Percentiles rank a stretch among this genome's conserved stretches.
Evolutionary conservation across 2,113 vertebrate genomes (phyloP).

Genomic region (Stomatorhinus ivindoensis): DNA sequence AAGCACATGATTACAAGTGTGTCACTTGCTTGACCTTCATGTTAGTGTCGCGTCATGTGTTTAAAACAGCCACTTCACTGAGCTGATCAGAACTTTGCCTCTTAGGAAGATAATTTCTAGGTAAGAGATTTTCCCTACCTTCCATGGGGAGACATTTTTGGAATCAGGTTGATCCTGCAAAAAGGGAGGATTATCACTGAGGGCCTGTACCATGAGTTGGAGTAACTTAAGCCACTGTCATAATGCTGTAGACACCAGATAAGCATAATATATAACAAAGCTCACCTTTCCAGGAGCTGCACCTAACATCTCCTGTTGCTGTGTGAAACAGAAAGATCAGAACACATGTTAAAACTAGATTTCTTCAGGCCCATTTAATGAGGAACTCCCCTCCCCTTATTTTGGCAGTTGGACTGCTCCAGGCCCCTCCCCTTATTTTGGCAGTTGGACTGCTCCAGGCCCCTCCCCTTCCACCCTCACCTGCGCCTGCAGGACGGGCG

Average conservation of each 20-base stretch:
- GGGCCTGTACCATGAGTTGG: background rate
- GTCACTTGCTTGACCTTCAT: background rate
- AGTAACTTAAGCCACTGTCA: background rate
- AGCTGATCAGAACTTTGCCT: background rate
- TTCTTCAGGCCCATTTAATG: background rate
- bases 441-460: background rate
- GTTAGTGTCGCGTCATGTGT: background rate
- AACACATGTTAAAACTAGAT: background rate
- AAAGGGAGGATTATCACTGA: constrained; percentile 15
- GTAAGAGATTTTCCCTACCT: constrained; percentile 61
- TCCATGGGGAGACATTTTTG: constrained; percentile 91
- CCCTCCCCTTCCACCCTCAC: constrained; percentile 41
- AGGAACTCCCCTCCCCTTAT: background rate
- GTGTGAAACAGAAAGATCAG: constrained; percentile 16
- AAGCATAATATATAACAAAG: constrained; percentile 7
- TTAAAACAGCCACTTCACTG: background rate
- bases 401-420: background rate
- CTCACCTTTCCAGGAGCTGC: constrained; percentile 71
- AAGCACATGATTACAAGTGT: background rate
- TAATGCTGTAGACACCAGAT: background rate
- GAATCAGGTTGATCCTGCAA: constrained; percentile 83
- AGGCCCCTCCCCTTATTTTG: background rate
- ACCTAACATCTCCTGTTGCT: constrained; percentile 68
- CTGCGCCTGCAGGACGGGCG: constrained; percentile 82
- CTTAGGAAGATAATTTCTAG: background rate